phyloP scores from a whole-genome alignment of 1,140 invertebrate species.

The Magallana angulata region DNA sequence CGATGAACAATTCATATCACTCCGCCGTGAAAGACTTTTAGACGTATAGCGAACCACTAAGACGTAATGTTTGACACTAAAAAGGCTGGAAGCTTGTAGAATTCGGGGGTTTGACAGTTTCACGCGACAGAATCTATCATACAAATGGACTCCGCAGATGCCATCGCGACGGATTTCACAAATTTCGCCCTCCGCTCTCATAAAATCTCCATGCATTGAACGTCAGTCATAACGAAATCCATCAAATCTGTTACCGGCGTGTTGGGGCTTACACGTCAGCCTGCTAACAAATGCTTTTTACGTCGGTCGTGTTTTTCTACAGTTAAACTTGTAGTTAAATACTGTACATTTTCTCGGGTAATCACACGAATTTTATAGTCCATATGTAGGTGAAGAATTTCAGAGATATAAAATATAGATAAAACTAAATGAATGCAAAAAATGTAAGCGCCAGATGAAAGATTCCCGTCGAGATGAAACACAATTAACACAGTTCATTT shows the following conservation, averaged over 20 bases:
- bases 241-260: not conserved
- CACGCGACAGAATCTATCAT: constrained; percentile 34
- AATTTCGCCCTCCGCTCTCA: not conserved
- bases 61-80: constrained; percentile 15
- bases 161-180: constrained; percentile 32
- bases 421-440: too few relatives aligned
- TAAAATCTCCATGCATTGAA: constrained; percentile 38
- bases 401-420: not conserved
- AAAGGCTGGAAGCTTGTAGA: not conserved
- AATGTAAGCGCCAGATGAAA: too few relatives aligned
- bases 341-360: not conserved
- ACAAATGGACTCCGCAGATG: constrained; percentile 42
- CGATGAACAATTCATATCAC: constrained; percentile 24
- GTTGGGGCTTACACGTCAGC: not conserved
- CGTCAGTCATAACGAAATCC: not conserved
- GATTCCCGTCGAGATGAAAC: too few relatives aligned
- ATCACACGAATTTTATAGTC: constrained; percentile 10
- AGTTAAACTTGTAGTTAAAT: not conserved
- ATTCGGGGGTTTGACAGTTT: constrained; percentile 32
- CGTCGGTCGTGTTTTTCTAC: not conserved
- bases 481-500: too few relatives aligned
- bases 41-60: constrained; percentile 7
- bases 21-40: constrained; percentile 36
- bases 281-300: constrained; percentile 16
- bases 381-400: not conserved